Percentiles rank a stretch among this genome's conserved stretches.
Evolutionary conservation across 2,888 invertebrate species (phyloP).

Genomic region (Dorcus hopei): DNA sequence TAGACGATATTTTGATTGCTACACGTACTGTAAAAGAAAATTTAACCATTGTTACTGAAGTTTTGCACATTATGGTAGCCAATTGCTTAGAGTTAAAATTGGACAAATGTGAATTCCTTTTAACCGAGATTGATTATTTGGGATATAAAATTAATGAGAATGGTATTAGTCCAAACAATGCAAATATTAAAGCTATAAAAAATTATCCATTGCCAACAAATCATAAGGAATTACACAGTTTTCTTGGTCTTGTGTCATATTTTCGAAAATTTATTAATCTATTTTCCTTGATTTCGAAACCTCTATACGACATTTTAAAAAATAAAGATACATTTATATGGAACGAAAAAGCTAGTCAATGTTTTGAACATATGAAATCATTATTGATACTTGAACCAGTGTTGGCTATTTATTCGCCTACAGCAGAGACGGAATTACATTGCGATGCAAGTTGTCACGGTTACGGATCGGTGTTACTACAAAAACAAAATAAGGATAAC

Average conservation of each 20-base stretch:
- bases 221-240: neutral
- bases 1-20: slow-evolving; percentile 9
- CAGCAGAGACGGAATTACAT: slow-evolving; percentile 23
- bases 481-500: slow-evolving; percentile 22
- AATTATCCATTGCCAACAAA: slow-evolving; percentile 1
- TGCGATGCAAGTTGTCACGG: slow-evolving; percentile 31
- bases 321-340: slow-evolving; percentile 1
- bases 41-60: slow-evolving; percentile 28
- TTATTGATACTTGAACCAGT: slow-evolving; percentile 19
- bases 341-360: slow-evolving; percentile 9
- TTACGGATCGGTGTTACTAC: slow-evolving; percentile 31
- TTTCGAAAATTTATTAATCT: slow-evolving; percentile 7
- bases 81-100: slow-evolving; percentile 34
- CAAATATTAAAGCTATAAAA: neutral
- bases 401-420: neutral
- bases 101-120: slow-evolving; percentile 39
- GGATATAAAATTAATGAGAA: neutral
- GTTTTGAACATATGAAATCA: slow-evolving; percentile 23
- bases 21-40: slow-evolving; percentile 26
- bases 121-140: slow-evolving; percentile 9
- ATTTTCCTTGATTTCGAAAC: slow-evolving; percentile 13
- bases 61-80: slow-evolving; percentile 26
- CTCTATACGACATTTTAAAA: slow-evolving; percentile 28
- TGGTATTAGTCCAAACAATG: neutral
- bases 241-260: slow-evolving; percentile 6